Base-by-base conservation (phyloP, 1,140 invertebrate genomes). In the Macrosteles quadrilineatus region DNA sequence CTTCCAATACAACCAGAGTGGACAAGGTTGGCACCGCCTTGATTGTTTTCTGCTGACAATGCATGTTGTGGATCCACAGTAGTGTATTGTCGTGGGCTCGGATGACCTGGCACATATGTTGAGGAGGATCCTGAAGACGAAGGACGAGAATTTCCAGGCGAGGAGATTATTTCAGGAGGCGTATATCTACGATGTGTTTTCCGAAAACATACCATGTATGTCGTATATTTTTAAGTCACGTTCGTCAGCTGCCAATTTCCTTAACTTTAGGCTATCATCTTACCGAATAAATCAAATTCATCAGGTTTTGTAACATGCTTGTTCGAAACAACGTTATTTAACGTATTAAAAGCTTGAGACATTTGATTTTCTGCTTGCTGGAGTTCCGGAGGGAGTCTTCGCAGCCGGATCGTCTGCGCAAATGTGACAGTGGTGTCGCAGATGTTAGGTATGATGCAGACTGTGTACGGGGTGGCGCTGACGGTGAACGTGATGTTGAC, bases 201-300 rank as follows among this genome's bases (percentile, higher is more conserved):
- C n/a, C n/a, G n/a, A n/a, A n/a, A n/a, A n/a, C n/a, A 43, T 4
- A 29, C 55, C 50, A 25, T 71, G 64, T 21, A 71, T 73, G 43
- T 76, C 74, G 36, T 75, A 72, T 71, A 75, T 77, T 12, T 76
- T 47, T 50, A 36, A 1, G 12, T 70, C 36, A 68, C 72, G 69
- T 72, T 77, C 70, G 2, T 71, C 36, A 74, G 76, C 76, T 12
- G 74, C 64, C n/a, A 77, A 36, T 71, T 74, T 72, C 73, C 70
- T 68, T 63, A 76, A 69, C 64, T 76, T 57, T 70, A 75, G 19
- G 75, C 73, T 14, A 76, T 65, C 45, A 76, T 66, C 72, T 75
- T 75, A 4, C 21, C 47, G 21, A 9, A 50, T 6, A 50, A n/a
- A 50, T 50, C 47, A 50, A 12, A 69, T 30, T 72, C 70, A 30